These are phyloP conservation scores for Perizoma flavofasciatum DNA, from an alignment of 2,888 invertebrate species.

Conservation along the genomic window DNA sequence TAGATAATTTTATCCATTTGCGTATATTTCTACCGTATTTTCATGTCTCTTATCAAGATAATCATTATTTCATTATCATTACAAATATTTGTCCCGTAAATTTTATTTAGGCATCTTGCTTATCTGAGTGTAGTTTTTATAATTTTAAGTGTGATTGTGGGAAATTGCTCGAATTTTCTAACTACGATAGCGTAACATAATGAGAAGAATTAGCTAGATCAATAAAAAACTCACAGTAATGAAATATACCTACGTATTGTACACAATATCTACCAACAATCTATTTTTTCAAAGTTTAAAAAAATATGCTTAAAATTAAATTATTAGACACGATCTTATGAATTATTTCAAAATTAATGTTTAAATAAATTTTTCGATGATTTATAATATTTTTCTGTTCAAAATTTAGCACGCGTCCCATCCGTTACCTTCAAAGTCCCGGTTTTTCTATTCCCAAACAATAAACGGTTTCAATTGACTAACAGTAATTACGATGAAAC, in stretches of 20 bases:
- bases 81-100: slow-evolving; percentile 55
- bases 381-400: slow-evolving; percentile 13
- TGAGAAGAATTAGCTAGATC: neutral
- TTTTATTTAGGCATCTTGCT: slow-evolving; percentile 35
- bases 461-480: slow-evolving; percentile 23
- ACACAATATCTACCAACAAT: neutral
- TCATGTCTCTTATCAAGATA: slow-evolving; percentile 46
- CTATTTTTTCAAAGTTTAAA: too few species aligned
- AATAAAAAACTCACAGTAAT: too few species aligned
- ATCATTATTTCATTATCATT: slow-evolving; percentile 55
- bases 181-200: slow-evolving; percentile 9
- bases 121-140: slow-evolving; percentile 30
- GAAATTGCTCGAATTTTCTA: slow-evolving; percentile 24
- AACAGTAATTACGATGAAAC: slow-evolving; percentile 36
- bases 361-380: slow-evolving; percentile 5
- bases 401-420: slow-evolving; percentile 32
- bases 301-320: too few species aligned
- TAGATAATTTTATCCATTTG: slow-evolving; percentile 2
- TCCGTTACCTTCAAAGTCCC: slow-evolving; percentile 35
- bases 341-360: too few species aligned
- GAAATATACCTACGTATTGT: too few species aligned
- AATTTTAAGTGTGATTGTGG: slow-evolving; percentile 30
- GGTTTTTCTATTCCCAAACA: slow-evolving; percentile 25
- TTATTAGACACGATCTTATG: too few species aligned
- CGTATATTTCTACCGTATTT: slow-evolving; percentile 29